These are phyloP conservation scores for Brachionus sp. DNA, from an alignment of 1,140 invertebrate species.

Conservation along the genomic window DNA sequence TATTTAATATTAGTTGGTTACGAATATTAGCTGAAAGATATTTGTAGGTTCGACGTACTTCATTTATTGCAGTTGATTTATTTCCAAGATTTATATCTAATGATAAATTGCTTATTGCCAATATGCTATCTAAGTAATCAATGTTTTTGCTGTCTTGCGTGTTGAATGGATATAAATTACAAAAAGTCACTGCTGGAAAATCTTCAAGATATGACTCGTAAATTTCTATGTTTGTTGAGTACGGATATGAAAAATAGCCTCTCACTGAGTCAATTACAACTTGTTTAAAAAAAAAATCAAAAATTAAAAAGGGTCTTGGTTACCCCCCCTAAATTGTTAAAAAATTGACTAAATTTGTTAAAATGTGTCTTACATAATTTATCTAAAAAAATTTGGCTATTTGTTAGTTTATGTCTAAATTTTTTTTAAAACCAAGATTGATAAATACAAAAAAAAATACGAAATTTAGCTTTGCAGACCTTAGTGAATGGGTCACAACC, in stretches of 20 bases:
- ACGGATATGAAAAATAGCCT: background rate
- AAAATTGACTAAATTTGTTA: too few species aligned
- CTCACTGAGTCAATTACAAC: background rate
- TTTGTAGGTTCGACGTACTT: background rate
- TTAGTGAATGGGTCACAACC: too few species aligned
- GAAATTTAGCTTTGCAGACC: too few species aligned
- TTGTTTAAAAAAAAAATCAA: background rate
- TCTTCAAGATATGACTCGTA: background rate
- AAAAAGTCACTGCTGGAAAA: background rate
- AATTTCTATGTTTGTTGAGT: background rate
- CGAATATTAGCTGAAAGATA: background rate
- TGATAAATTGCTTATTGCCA: background rate
- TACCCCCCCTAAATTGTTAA: too few species aligned
- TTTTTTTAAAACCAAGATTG: too few species aligned
- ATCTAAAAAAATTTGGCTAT: too few species aligned
- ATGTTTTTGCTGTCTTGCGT: slow-evolving; percentile 15
- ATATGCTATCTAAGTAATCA: background rate
- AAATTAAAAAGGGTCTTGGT: too few species aligned
- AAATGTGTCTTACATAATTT: too few species aligned
- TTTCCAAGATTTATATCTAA: background rate
- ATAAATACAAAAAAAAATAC: too few species aligned
- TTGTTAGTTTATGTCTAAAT: too few species aligned
- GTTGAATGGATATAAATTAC: slow-evolving; percentile 28
- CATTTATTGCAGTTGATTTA: background rate
- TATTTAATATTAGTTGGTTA: background rate